Evolutionary conservation across 1,140 invertebrate genomes (phyloP).

Genomic region (Rhopalosiphum maidis): DNA sequence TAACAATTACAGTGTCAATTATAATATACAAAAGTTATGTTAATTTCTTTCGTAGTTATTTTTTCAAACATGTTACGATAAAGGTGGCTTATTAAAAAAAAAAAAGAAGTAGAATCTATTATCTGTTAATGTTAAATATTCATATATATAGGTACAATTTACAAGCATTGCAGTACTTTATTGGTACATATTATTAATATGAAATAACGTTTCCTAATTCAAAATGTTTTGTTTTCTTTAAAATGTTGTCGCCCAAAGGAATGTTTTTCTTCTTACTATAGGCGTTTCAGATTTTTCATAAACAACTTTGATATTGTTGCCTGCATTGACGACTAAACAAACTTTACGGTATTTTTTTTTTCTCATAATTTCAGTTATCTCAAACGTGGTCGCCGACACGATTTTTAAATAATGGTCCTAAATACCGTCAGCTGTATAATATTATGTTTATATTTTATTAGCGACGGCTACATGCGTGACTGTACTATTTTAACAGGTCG

Average conservation of each 20-base stretch:
- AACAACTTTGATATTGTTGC: neutral
- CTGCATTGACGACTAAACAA: neutral
- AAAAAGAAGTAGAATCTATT: neutral
- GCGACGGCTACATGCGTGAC: neutral
- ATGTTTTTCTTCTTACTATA: neutral
- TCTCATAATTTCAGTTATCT: slow-evolving; percentile 12
- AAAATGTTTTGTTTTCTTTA: neutral
- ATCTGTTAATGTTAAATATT: neutral
- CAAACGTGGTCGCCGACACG: slow-evolving; percentile 23
- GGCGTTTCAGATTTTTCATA: neutral
- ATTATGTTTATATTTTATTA: slow-evolving; percentile 35
- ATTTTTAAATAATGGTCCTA: slow-evolving; percentile 25
- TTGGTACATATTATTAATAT: neutral
- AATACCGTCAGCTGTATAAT: neutral
- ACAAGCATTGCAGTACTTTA: neutral
- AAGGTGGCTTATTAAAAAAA: neutral
- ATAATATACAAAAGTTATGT: neutral
- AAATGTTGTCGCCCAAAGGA: neutral
- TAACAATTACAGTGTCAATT: slow-evolving; percentile 2
- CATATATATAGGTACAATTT: neutral
- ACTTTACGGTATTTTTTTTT: neutral
- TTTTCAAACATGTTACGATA: neutral
- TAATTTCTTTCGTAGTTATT: neutral
- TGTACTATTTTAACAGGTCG: neutral
- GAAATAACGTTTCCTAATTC: neutral